Evolutionary conservation across 2,797 vertebrate genomes (phyloP), one percentile per base, ranked within the genome.

Genomic region (Ispidina lecontei): DNA sequence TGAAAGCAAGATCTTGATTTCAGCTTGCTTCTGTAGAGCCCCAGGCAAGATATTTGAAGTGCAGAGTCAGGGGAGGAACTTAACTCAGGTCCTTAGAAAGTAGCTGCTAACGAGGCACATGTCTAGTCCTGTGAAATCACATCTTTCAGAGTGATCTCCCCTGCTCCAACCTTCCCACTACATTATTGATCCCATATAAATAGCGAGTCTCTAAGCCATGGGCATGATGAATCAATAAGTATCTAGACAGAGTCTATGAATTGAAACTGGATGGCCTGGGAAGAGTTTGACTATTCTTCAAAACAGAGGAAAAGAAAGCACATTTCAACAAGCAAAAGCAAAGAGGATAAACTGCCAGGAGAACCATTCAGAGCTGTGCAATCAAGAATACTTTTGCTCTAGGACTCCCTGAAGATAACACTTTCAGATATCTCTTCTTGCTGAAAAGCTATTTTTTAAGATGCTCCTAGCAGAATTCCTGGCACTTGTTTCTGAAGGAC

Each of bases 1-100:
- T 84, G 55, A 89, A 96, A 90, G 67, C 91, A 90, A 86, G 47
- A 90, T 82, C 83, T 92, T 83, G 79, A 95, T 94, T 90, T 94
- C 73, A 77, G 82, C 56, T 84, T 93, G 62, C 54, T 89, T 89
- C 89, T 96, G 81, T 62, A 72, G 78, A 89, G 84, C 92, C 79
- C 8, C 54, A 83, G 96, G 94, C 93, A 96, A 95, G 56, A 20
- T 89, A 69, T 96, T 78, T 96, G 86, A 96, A 95, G 87, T 83
- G 69, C 46, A 67, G 78, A 93, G 63, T 83, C 88, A 84, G 55
- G 79, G 84, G 82, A 54, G 56, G 51, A 95, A 93, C 65, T 88
- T 90, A 93, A 91, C 56, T 88, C 44, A 55, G 71, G 78, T 69
- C 84, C 91, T 93, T 72, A 83, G 65, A 87, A 89, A 85, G 93